Evolutionary conservation across 2,797 vertebrate genomes (phyloP).

Genomic region (Percopsis omiscomaycus): DNA sequence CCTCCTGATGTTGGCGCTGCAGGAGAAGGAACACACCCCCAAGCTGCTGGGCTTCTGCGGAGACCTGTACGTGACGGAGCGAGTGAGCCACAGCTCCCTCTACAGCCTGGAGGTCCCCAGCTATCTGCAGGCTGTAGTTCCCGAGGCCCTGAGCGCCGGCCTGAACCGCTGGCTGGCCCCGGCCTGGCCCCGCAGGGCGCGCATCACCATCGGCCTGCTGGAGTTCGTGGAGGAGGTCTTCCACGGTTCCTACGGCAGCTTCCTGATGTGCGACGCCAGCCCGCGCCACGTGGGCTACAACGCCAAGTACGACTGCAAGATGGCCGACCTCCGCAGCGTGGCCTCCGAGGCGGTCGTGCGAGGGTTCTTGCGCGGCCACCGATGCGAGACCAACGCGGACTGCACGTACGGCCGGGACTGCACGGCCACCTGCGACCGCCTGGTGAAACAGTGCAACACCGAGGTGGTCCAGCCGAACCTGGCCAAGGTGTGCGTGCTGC

Average conservation of each 20-base stretch:
- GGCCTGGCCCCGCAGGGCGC: constrained; percentile 90
- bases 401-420: constrained; percentile 93
- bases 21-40: constrained; percentile 90
- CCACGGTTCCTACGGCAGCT: constrained; percentile 90
- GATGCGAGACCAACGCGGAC: constrained; percentile 88
- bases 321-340: constrained; percentile 88
- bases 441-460: constrained; percentile 90
- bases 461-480: constrained; percentile 94
- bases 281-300: constrained; percentile 90
- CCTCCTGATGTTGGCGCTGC: constrained; percentile 90
- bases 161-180: constrained; percentile 94
- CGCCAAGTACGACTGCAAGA: constrained; percentile 88
- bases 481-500: constrained; percentile 89
- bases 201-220: constrained; percentile 92
- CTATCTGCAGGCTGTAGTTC: constrained; percentile 84
- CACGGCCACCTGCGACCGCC: constrained; percentile 87
- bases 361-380: constrained; percentile 86
- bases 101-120: constrained; percentile 81
- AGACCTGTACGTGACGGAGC: constrained; percentile 91
- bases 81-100: constrained; percentile 82
- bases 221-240: constrained; percentile 98
- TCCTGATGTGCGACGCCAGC: constrained; percentile 91
- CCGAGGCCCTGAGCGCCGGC: constrained; percentile 74
- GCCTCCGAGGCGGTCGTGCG: constrained; percentile 85
- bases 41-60: constrained; percentile 92